These are phyloP conservation scores for Sitta carolinensis DNA, from an alignment of 2,797 vertebrate genomes.

Conservation along the genomic window DNA sequence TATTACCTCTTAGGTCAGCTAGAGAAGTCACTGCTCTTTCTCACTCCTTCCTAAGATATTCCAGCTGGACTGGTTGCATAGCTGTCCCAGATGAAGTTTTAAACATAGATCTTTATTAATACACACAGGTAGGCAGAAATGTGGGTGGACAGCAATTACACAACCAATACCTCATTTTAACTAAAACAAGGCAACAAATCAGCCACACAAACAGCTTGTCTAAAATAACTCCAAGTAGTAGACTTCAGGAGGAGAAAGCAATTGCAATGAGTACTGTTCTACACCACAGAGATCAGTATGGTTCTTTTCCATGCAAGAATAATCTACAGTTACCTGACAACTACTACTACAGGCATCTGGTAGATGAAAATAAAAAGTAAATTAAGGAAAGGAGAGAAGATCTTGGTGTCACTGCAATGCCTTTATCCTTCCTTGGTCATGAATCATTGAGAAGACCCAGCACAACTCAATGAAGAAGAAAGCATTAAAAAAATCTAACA, in stretches of 20 bases:
- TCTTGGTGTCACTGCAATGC: not conserved
- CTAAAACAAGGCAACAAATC: not conserved
- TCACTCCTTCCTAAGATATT: not conserved
- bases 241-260: not conserved
- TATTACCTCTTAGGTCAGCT: not conserved
- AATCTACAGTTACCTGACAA: not conserved
- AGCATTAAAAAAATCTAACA: not conserved
- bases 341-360: rapidly evolving
- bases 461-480: not conserved
- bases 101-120: not conserved
- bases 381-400: not conserved
- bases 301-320: not conserved
- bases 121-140: not conserved
- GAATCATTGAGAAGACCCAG: not conserved
- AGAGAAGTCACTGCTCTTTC: not conserved
- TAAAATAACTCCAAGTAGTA: not conserved
- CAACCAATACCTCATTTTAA: not conserved
- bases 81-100: not conserved
- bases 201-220: not conserved
- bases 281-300: not conserved
- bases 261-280: not conserved
- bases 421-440: not conserved
- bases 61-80: not conserved
- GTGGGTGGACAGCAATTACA: not conserved
- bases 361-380: not conserved